phyloP scores from a whole-genome alignment of 1,140 invertebrate species.

The Rhagoletis pomonella region DNA sequence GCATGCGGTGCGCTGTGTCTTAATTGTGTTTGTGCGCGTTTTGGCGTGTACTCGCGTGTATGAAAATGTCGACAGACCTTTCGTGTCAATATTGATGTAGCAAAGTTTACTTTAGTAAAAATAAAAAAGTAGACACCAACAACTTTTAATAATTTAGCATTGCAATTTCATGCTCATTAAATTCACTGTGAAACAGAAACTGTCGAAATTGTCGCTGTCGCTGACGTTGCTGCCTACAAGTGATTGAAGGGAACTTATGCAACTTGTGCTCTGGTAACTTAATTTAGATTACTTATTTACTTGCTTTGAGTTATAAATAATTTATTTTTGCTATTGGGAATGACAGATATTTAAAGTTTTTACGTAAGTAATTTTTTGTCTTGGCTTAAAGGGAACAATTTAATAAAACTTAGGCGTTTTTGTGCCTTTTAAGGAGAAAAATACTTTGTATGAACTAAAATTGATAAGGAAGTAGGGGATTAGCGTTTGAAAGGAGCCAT shows the following conservation, averaged over 20 bases:
- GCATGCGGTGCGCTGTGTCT: too few relatives aligned
- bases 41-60: not conserved
- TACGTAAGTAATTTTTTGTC: too few relatives aligned
- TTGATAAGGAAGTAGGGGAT: too few relatives aligned
- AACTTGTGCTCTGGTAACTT: not conserved
- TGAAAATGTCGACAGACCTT: not conserved
- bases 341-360: too few relatives aligned
- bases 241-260: not conserved
- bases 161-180: slow-evolving; percentile 31
- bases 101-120: slow-evolving; percentile 13
- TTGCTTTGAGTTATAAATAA: not conserved
- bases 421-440: too few relatives aligned
- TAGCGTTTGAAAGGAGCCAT: too few relatives aligned
- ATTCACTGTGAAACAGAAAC: not conserved
- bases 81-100: slow-evolving; percentile 43
- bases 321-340: too few relatives aligned
- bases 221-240: not conserved
- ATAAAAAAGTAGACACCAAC: slow-evolving; percentile 1
- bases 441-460: too few relatives aligned
- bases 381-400: too few relatives aligned
- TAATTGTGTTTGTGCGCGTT: not conserved
- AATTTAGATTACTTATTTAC: not conserved
- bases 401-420: too few relatives aligned
- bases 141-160: slow-evolving; percentile 14
- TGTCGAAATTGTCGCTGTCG: not conserved